Conservation (phyloP, 2,113 vertebrate genomes). For the Quiscalus mexicanus region DNA sequence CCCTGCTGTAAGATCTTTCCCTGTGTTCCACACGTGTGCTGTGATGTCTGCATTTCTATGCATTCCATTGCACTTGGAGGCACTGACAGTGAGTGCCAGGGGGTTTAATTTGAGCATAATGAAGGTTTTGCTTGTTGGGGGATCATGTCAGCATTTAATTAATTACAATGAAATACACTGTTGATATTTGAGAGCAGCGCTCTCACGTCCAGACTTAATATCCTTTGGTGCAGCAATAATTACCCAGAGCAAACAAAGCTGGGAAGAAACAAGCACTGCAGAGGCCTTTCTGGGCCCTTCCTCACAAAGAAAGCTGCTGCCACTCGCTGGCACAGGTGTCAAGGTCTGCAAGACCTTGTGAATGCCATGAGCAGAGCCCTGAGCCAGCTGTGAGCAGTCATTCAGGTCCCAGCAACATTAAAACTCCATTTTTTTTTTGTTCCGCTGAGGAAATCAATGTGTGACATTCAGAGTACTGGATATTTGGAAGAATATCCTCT, state of each 20-base stretch:
- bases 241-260: slow-evolving; percentile 1
- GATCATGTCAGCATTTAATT: slow-evolving; percentile 34
- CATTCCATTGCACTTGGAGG: not conserved
- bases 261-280: not conserved
- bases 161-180: not conserved
- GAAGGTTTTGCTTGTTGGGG: slow-evolving; percentile 7
- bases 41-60: not conserved
- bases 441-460: not conserved
- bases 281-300: not conserved
- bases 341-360: not conserved
- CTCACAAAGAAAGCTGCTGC: not conserved
- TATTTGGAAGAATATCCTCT: not conserved
- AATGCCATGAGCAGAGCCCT: not conserved
- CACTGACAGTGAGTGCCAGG: not conserved
- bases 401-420: not conserved
- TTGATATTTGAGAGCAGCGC: not conserved
- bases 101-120: slow-evolving; percentile 10
- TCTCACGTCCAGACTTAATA: not conserved
- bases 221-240: not conserved
- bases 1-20: not conserved
- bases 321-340: not conserved
- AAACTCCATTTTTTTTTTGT: not conserved
- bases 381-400: not conserved
- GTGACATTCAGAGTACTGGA: not conserved
- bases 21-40: not conserved